phyloP scores from a whole-genome alignment of 2,797 vertebrate genomes.

The Brachyalestes nurse region DNA sequence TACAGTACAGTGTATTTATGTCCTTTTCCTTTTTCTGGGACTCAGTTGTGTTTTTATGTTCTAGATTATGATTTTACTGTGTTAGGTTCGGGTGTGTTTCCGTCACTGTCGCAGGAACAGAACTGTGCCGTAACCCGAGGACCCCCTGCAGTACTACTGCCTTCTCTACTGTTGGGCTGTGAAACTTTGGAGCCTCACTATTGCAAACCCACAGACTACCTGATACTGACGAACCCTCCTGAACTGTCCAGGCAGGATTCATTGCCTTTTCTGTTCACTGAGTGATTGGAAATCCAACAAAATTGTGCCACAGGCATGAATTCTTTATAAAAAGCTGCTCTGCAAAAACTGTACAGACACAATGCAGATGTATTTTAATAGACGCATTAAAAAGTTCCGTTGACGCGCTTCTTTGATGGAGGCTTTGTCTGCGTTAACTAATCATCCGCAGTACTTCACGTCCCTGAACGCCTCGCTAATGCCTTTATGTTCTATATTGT shows the following conservation, averaged over 20 bases:
- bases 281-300: neutral
- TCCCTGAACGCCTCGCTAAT: slow-evolving; percentile 44
- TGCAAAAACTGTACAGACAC: slow-evolving; percentile 6
- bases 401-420: slow-evolving; percentile 41
- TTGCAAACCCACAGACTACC: neutral
- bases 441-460: slow-evolving; percentile 38
- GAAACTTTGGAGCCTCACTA: neutral
- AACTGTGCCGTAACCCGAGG: too few relatives aligned
- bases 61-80: too few relatives aligned
- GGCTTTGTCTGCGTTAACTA: slow-evolving; percentile 49
- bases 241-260: too few relatives aligned
- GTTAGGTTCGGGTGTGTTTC: too few relatives aligned
- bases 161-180: neutral
- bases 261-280: slow-evolving; percentile 17
- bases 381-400: slow-evolving; percentile 31
- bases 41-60: too few relatives aligned
- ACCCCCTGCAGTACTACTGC: too few relatives aligned
- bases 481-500: slow-evolving; percentile 30
- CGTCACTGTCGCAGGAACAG: too few relatives aligned
- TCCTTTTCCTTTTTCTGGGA: too few relatives aligned
- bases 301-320: slow-evolving; percentile 19
- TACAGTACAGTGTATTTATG: too few relatives aligned
- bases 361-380: slow-evolving; percentile 31
- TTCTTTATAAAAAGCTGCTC: slow-evolving; percentile 21
- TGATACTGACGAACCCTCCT: too few relatives aligned